A percentile compares a stretch with the other conserved stretches of the same genome.
phyloP scores from a whole-genome alignment of 2,888 invertebrate genomes.

The Leptopilina myrica region DNA sequence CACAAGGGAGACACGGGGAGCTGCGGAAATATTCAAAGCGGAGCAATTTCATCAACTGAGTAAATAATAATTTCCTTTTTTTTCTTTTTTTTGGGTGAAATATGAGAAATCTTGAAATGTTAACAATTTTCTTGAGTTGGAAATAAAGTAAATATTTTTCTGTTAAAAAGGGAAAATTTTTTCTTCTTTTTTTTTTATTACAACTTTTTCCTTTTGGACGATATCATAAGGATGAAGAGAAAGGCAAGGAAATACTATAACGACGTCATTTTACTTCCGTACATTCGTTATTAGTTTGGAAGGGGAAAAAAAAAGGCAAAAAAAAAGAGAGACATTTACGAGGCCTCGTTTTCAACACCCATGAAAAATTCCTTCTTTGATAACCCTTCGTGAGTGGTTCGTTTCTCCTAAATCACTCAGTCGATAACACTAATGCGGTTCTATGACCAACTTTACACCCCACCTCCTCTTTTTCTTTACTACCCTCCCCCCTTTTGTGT shows the following conservation, averaged over 20 bases:
- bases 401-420: slow-evolving; percentile 19
- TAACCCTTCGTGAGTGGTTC: slow-evolving; percentile 25
- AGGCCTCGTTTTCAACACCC: slow-evolving; percentile 30
- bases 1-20: not conserved
- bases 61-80: too few species aligned
- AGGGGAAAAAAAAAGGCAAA: slow-evolving; percentile 1
- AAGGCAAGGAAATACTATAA: not conserved
- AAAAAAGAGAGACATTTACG: slow-evolving; percentile 25
- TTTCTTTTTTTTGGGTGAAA: too few species aligned
- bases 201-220: not conserved
- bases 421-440: slow-evolving; percentile 35
- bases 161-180: not conserved
- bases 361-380: slow-evolving; percentile 30
- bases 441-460: slow-evolving; percentile 19
- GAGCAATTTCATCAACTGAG: too few species aligned
- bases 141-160: not conserved
- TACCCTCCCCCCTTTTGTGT: too few species aligned
- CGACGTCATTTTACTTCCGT: slow-evolving; percentile 22
- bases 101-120: too few species aligned
- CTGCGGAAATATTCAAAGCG: not conserved
- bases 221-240: not conserved
- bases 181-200: too few species aligned
- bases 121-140: not conserved
- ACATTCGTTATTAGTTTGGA: slow-evolving; percentile 18
- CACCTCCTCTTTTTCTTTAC: too few species aligned